Evolutionary conservation across 2,797 vertebrate species (phyloP).

Genomic region (Parambassis ranga): DNA sequence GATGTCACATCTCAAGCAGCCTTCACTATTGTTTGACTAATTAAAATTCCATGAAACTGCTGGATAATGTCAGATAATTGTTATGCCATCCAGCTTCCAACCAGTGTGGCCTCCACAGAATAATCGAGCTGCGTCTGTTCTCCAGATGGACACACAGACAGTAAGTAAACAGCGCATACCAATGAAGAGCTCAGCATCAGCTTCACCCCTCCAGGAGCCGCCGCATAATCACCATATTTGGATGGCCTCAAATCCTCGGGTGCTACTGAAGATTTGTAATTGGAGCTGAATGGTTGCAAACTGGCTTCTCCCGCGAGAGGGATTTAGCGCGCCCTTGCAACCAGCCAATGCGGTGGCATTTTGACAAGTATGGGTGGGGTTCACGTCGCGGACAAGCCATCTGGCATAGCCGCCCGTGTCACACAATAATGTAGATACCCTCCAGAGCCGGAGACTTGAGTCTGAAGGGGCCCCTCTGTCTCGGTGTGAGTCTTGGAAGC

Average conservation of each 20-base stretch:
- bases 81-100: constrained; percentile 52
- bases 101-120: constrained; percentile 54
- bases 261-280: constrained; percentile 72
- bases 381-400: constrained; percentile 52
- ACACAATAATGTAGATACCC: constrained; percentile 61
- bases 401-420: constrained; percentile 52
- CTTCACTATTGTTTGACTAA: constrained; percentile 25
- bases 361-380: constrained; percentile 67
- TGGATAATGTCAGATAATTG: constrained; percentile 56
- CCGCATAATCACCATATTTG: constrained; percentile 68
- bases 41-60: constrained; percentile 43
- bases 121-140: constrained; percentile 56
- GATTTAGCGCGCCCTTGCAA: constrained; percentile 55
- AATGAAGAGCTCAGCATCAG: constrained; percentile 66
- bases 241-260: constrained; percentile 65
- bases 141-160: constrained; percentile 72
- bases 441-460: constrained; percentile 42
- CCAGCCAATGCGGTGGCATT: constrained; percentile 60
- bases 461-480: constrained; percentile 52
- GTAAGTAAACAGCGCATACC: constrained; percentile 69
- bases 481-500: constrained; percentile 54
- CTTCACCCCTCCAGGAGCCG: constrained; percentile 60
- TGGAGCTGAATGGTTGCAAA: constrained; percentile 70
- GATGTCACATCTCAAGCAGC: neutral
- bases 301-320: constrained; percentile 56